phyloP scores from a whole-genome alignment of 2,113 vertebrate genomes.

The human region GRCh38 chr6:110866001-110866500 shows the following conservation, averaged over 20 bases:
- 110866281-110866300: neutral
- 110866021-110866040: no score
- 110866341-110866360: no score
- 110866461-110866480: no score
- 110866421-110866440: no score
- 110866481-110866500: no score
- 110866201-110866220: neutral
- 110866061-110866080: conserved; percentile 34
- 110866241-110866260: neutral
- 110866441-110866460: no score
- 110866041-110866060: no score
- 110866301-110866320: neutral
- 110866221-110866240: neutral
- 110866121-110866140: neutral
- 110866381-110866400: no score
- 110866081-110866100: neutral
- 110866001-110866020: no score
- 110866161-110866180: neutral
- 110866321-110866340: no score
- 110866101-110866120: neutral
- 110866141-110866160: neutral
- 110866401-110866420: no score
- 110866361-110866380: no score
- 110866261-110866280: neutral
- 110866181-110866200: neutral